Evolutionary conservation across 2,888 invertebrate species (phyloP).

Genomic region (Catocala sponsa): DNA sequence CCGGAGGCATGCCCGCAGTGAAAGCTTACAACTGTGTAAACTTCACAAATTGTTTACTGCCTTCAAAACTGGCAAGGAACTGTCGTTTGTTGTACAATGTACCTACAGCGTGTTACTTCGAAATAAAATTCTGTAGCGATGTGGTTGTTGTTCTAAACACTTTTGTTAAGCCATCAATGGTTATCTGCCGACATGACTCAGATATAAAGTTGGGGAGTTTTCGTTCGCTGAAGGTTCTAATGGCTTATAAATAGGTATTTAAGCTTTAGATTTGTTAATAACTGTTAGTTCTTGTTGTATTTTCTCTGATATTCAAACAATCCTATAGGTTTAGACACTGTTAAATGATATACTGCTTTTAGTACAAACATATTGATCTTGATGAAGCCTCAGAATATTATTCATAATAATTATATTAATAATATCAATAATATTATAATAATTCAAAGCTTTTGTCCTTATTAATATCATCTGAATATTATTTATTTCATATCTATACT

Average conservation of each 20-base stretch:
- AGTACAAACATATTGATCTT: too few relatives aligned
- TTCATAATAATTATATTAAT: too few relatives aligned
- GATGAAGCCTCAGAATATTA: too few relatives aligned
- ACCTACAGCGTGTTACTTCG: conserved; percentile 34
- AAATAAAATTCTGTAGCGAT: conserved; percentile 40
- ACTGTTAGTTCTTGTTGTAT: neutral
- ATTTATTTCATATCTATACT: too few relatives aligned
- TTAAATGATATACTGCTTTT: too few relatives aligned
- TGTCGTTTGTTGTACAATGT: conserved; percentile 55
- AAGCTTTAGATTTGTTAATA: neutral
- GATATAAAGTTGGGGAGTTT: conserved; percentile 18
- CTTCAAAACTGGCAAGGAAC: conserved; percentile 52
- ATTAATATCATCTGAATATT: too few relatives aligned
- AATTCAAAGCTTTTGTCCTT: too few relatives aligned
- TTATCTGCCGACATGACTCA: conserved; percentile 21
- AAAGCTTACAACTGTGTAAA: conserved; percentile 57
- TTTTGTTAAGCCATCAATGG: conserved; percentile 30
- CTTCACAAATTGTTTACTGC: conserved; percentile 56
- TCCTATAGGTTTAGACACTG: too few relatives aligned
- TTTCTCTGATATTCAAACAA: too few relatives aligned
- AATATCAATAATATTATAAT: too few relatives aligned
- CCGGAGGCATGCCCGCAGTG: conserved; percentile 41
- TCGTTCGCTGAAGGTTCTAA: neutral
- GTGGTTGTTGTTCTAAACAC: conserved; percentile 32
- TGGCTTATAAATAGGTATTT: neutral